Evolutionary conservation across 37 sponge, comb jelly and placozoan genomes (phyloP), one percentile per base, ranked within the genome.

Genomic region (Mnemiopsis leidyi): DNA sequence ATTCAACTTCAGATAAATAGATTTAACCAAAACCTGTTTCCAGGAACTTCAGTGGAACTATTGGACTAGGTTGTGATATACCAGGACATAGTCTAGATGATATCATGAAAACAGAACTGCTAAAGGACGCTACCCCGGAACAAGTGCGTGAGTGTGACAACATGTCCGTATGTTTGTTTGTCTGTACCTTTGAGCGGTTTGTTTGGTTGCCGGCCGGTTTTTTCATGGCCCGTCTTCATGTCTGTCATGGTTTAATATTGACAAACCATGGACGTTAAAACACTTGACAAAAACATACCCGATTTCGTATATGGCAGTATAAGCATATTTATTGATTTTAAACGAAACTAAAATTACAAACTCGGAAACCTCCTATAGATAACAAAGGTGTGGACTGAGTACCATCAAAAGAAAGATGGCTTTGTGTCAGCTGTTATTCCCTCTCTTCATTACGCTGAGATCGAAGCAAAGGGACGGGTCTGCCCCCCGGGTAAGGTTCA

Each of bases 391-490:
- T 79, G 82, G 82, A 31, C 35, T 35, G 82, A 79, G 33, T 79
- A 79, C 21, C 82, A 79, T 29, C 82, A 79, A 21, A 32, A 16
- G 36, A 79, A 79, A 29, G 82, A 79, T 18, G 82, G 82, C 9
- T 79, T 79, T 32, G 82, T 79, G 7, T 79, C 31, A 16, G 82
- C 36, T 30, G 82, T 79, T 29, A 79, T 79, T 29, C 82, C 82
- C 2, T 79, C 82, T 36, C 2, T 79, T 2, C 82, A 79, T 36
- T 79, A 79, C 82, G 82, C 82, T 33, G 82, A 79, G 82, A 79
- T 79, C 26, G 36, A 79, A 35, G 82, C 82, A 18, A 79, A 79
- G 34, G 35, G 37, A 36, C 26, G 34, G 36, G 34, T 35, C 23
- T 79, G 82, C 34, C 82, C 82, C n/a, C n/a, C n/a, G n/a, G n/a